Conservation (phyloP, 2,888 invertebrate species). For the Pyrocoelia pectoralis region DNA sequence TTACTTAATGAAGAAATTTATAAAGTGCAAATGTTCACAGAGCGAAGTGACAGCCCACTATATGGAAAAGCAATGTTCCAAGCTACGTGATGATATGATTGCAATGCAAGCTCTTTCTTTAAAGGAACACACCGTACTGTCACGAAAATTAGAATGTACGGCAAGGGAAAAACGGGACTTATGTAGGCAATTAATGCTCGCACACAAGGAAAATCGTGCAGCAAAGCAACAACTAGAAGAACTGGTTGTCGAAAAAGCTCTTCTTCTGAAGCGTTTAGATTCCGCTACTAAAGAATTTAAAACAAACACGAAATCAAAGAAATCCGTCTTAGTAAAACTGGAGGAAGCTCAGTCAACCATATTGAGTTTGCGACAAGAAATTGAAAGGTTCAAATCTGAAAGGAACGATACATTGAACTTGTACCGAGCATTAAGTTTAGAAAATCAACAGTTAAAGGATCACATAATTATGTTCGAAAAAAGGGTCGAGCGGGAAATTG, state of each 20-base stretch:
- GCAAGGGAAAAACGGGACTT: constrained; percentile 52
- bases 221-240: constrained; percentile 54
- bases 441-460: constrained; percentile 50
- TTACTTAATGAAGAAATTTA: neutral
- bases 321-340: constrained; percentile 50
- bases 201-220: constrained; percentile 51
- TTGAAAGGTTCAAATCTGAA: constrained; percentile 47
- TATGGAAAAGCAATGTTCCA: constrained; percentile 36
- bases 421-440: constrained; percentile 45
- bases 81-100: constrained; percentile 49
- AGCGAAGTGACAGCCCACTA: constrained; percentile 16
- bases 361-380: constrained; percentile 44
- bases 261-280: constrained; percentile 50
- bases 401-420: constrained; percentile 50
- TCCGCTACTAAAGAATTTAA: constrained; percentile 53
- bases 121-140: constrained; percentile 49
- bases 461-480: constrained; percentile 17
- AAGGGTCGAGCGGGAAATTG: neutral
- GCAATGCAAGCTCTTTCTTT: constrained; percentile 47
- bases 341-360: constrained; percentile 46
- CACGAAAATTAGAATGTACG: constrained; percentile 49
- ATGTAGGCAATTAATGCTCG: constrained; percentile 42
- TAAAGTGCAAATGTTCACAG: constrained; percentile 3
- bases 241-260: constrained; percentile 49
- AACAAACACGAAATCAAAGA: constrained; percentile 51